These are phyloP conservation scores for Pithecia hirsuta DNA, from an alignment of 2,797 vertebrate genomes.

Conservation along the genomic window DNA sequence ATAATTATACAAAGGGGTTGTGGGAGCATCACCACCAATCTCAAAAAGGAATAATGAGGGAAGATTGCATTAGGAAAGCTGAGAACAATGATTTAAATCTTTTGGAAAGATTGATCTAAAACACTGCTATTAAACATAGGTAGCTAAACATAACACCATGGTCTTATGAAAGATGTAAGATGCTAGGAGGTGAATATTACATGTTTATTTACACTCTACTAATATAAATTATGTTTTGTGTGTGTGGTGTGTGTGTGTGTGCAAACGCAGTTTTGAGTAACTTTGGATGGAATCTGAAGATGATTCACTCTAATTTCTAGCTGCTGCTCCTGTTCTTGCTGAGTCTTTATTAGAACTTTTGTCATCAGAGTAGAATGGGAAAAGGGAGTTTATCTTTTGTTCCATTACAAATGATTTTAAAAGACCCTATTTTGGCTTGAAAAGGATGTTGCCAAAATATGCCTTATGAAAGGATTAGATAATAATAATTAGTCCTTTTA, in stretches of 20 bases:
- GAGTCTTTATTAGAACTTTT: background rate
- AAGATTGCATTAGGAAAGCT: background rate
- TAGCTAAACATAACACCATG: background rate
- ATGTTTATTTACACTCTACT: background rate
- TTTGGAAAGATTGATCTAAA: background rate
- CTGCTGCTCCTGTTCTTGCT: background rate
- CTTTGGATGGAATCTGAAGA: background rate
- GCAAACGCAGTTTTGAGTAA: background rate
- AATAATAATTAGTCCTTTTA: background rate
- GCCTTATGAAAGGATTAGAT: background rate
- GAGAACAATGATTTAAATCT: background rate
- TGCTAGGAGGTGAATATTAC: background rate
- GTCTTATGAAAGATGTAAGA: background rate
- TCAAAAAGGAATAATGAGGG: background rate
- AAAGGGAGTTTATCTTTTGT: background rate
- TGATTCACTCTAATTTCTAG: background rate
- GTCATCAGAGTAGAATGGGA: background rate
- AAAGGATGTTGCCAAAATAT: background rate
- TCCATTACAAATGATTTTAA: background rate
- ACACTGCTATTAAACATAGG: conserved; percentile 5
- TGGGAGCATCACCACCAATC: background rate
- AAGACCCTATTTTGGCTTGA: background rate
- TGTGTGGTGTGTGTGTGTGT: background rate
- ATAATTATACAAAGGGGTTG: background rate
- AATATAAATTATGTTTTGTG: background rate